Evolutionary conservation across 2,888 invertebrate genomes (phyloP).

Genomic region (Drosophila colorata): DNA sequence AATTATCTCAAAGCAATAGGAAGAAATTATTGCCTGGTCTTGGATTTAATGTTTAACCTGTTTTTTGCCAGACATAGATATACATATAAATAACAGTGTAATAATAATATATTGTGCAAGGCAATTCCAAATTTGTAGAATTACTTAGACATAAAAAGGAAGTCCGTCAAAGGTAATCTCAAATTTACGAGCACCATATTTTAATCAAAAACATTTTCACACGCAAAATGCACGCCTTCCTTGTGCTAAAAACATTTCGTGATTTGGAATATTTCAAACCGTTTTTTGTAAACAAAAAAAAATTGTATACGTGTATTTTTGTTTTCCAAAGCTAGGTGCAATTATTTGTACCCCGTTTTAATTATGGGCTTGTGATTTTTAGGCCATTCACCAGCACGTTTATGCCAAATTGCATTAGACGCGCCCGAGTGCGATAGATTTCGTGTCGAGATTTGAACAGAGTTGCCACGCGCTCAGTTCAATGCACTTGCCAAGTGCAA

Average conservation of each 20-base stretch:
- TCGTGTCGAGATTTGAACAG: constrained; percentile 54
- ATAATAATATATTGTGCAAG: no score
- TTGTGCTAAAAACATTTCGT: not conserved
- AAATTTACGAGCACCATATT: no score
- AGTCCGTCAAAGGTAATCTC: no score
- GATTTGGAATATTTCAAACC: not conserved
- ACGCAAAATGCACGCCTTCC: no score
- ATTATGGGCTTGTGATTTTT: constrained; percentile 45
- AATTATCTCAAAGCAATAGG: no score
- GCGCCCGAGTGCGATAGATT: constrained; percentile 44
- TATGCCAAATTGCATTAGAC: constrained; percentile 55
- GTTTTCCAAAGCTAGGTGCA: not conserved
- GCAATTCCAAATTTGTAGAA: no score
- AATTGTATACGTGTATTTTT: not conserved
- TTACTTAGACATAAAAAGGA: no score
- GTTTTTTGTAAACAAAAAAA: not conserved
- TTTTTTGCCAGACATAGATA: no score
- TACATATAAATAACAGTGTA: no score
- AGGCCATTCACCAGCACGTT: constrained; percentile 50
- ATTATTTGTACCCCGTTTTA: constrained; percentile 14
- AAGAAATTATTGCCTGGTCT: no score
- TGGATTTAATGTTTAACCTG: no score
- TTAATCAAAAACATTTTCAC: no score
- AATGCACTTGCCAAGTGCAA: constrained; percentile 53
- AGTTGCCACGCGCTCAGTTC: constrained; percentile 55